Evolutionary conservation across 30 jellyfish, hydroid and myxozoan genomes (phyloP), one percentile per base, ranked within the genome.

Genomic region (Morbakka virulenta): DNA sequence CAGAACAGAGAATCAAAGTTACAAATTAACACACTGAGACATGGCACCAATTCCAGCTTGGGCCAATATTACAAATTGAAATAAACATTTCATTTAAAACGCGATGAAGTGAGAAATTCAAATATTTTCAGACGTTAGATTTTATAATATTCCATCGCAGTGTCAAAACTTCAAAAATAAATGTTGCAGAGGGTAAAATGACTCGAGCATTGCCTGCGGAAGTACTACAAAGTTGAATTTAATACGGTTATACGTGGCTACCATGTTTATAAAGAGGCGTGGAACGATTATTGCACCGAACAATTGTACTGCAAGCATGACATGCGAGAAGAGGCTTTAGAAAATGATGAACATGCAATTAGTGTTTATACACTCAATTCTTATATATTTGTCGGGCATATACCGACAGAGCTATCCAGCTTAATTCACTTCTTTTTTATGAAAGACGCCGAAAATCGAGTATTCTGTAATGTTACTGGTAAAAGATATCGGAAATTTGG

Each of bases 11-110:
- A 65, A 65, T 78, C 66, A 66, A 65, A 1, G 53, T 27, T 3
- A 27, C 49, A 78, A 47, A 65, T 78, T 21, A 35, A 48, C 82
- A 78, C 82, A 78, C 25, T 9, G 33, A 13, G 50, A 35, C 32
- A 34, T 17, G 89, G 82, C 73, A 49, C 89, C 71, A 48, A 78
- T 77, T 81, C 67, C 51, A 78, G 82, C 51, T 65, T 30, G 89
- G 36, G 82, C 75, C 80, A 64, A 64, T 78, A 78, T 63, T 64
- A 64, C 89, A 78, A 1, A 63, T 41, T 41, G 57, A 41, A 41
- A 41, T 41, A 41, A 41, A 41, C 57, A 41, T 41, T 41, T 41
- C 57, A 41, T 41, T 41, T 41, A 41, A 17, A 9, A 41, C 57
- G 57, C 57, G 57, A 41, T 41, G 57, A 41, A 41, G 57, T 41